phyloP scores from a whole-genome alignment of 2,797 vertebrate genomes.

The Takifugu rubripes region DNA sequence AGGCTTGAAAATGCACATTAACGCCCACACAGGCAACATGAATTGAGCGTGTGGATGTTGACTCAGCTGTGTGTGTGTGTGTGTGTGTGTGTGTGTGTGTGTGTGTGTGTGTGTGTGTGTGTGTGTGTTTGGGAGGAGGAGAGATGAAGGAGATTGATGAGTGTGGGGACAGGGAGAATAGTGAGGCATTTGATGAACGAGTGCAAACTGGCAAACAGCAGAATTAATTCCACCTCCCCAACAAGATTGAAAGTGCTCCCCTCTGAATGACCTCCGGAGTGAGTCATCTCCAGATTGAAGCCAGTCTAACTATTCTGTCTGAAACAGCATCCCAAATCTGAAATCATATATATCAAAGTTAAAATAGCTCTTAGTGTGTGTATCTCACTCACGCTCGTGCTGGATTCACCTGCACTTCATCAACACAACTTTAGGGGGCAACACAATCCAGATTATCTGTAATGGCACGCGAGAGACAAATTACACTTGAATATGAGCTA shows the following conservation, averaged over 20 bases:
- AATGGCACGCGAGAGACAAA: constrained; percentile 13
- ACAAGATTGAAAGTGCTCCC: constrained; percentile 71
- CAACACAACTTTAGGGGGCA: constrained; percentile 68
- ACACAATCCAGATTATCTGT: constrained; percentile 53
- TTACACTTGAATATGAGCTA: constrained; percentile 17
- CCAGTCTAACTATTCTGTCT: constrained; percentile 32
- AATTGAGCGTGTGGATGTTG: constrained; percentile 76
- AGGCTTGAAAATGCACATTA: constrained; percentile 37
- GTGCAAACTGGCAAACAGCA: constrained; percentile 73
- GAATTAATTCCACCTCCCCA: constrained; percentile 73
- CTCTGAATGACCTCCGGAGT: constrained; percentile 65
- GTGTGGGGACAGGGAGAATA: constrained; percentile 61
- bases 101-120: constrained; percentile 51
- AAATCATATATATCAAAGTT: constrained; percentile 8
- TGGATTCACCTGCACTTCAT: constrained; percentile 54
- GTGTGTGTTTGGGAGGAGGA: constrained; percentile 38
- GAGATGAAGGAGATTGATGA: constrained; percentile 74
- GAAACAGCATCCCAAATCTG: constrained; percentile 20
- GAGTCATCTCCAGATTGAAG: constrained; percentile 41
- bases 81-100: constrained; percentile 34
- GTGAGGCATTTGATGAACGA: constrained; percentile 78
- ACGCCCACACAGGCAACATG: constrained; percentile 58
- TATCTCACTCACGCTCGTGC: too few relatives aligned
- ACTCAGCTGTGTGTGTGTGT: constrained; percentile 75
- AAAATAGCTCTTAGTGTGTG: too few relatives aligned